Evolutionary conservation across 1,140 invertebrate genomes (phyloP), one percentile per base, ranked within the genome.

Genomic region (Bombus breviceps): DNA sequence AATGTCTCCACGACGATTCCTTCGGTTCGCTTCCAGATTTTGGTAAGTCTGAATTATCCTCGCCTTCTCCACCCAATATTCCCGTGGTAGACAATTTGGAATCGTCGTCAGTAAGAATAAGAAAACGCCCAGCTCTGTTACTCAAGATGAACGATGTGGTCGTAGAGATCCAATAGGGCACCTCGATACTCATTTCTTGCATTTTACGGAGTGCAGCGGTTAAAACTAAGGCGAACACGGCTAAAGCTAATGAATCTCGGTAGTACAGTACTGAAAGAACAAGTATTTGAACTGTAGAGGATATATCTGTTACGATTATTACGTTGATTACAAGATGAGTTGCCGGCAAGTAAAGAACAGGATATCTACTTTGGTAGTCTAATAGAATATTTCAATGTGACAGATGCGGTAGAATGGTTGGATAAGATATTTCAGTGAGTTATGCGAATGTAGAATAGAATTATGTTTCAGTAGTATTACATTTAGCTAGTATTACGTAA

Each of bases 261-360:
- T 95, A 96, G 62, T 95, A 96, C 12, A 95, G 73, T 22, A 96
- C 96, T 88, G 74, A 28, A 88, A 93, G 2, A 92, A 82, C 39
- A 84, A 78, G 75, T 25, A n/a, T 41, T n/a, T 64, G 1, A 6
- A 25, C 10, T 18, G n/a, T 32, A 41, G 18, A 25, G 9, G 32
- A 28, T 15, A 66, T 34, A 9, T 25, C 5, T 53, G 47, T 53
- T 53, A 53, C 47, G 18, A 22, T 53, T 53, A 22, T 53, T 53
- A 22, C 5, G 47, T 22, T 53, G 47, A 53, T 53, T 53, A 53
- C 1, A 53, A 53, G 18, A 53, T 53, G 6, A 53, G 57, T 59
- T 59, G 57, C 25, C 59, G 3, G 9, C 4, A n/a, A n/a, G n/a
- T 8, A 22, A 53, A 53, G 47, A 53, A 6, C 47, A 2, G 18